phyloP scores from a whole-genome alignment of 2,113 vertebrate species.

The Gymnorhina tibicen region DNA sequence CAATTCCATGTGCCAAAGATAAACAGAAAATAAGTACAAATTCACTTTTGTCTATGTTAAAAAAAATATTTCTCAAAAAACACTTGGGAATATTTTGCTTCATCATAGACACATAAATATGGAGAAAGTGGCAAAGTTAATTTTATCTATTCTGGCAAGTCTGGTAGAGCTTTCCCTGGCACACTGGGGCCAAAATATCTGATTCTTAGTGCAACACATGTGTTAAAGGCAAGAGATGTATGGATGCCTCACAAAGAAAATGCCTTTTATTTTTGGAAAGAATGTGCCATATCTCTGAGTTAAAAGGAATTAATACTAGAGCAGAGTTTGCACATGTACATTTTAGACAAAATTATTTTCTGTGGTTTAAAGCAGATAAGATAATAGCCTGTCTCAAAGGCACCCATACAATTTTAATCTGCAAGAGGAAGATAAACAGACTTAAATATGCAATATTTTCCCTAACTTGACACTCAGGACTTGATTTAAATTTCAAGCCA shows the following conservation, averaged over 20 bases:
- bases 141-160: neutral
- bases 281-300: neutral
- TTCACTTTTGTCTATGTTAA: fast-evolving
- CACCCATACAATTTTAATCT: neutral
- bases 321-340: neutral
- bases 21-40: neutral
- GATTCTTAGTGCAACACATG: neutral
- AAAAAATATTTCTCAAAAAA: neutral
- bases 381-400: neutral
- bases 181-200: neutral
- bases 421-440: neutral
- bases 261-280: neutral
- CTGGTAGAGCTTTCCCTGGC: neutral
- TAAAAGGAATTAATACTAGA: neutral
- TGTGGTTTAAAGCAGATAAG: neutral
- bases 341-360: neutral
- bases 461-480: neutral
- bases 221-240: neutral
- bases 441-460: neutral
- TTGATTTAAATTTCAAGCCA: neutral
- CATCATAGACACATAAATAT: neutral
- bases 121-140: neutral
- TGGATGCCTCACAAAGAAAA: neutral
- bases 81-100: neutral
- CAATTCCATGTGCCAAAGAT: neutral